Evolutionary conservation across 2,888 invertebrate genomes (phyloP).

Genomic region (Deilephila porcellus): DNA sequence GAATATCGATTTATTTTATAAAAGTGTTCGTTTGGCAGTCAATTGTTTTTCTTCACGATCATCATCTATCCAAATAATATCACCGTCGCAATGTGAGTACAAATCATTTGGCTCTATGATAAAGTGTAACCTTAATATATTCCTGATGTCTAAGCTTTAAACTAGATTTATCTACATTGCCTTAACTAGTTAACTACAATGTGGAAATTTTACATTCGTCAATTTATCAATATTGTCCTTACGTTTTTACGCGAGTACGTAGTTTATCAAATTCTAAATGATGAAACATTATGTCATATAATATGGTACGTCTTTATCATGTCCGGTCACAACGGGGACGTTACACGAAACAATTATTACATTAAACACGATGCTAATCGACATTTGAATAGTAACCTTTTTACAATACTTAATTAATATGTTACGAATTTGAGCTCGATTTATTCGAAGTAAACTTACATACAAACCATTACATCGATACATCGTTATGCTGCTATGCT

Average conservation of each 20-base stretch:
- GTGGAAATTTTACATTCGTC: slow-evolving; percentile 77
- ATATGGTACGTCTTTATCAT: slow-evolving; percentile 51
- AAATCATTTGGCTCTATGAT: slow-evolving; percentile 73
- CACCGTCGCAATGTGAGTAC: slow-evolving; percentile 70
- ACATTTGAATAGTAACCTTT: slow-evolving; percentile 69
- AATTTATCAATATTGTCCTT: slow-evolving; percentile 83
- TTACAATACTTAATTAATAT: slow-evolving; percentile 69
- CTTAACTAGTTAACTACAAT: slow-evolving; percentile 71
- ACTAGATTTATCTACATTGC: slow-evolving; percentile 77
- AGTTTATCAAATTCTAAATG: slow-evolving; percentile 81
- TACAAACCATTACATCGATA: slow-evolving; percentile 54
- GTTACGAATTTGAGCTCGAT: slow-evolving; percentile 82
- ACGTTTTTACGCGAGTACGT: slow-evolving; percentile 83
- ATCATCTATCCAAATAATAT: slow-evolving; percentile 76
- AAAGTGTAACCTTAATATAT: slow-evolving; percentile 57
- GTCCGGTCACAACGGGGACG: slow-evolving; percentile 79
- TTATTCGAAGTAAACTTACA: slow-evolving; percentile 80
- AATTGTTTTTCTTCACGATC: slow-evolving; percentile 74
- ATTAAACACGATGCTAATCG: slow-evolving; percentile 67
- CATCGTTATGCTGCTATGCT: slow-evolving; percentile 51
- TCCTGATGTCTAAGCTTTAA: slow-evolving; percentile 63
- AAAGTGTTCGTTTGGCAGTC: slow-evolving; percentile 83
- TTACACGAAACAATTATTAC: slow-evolving; percentile 69
- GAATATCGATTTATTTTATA: slow-evolving; percentile 74
- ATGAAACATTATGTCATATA: slow-evolving; percentile 72